A percentile compares a stretch with the other conserved stretches of the same genome.
Conservation (phyloP, 2,797 vertebrate species). For the Australoheros facetus region DNA sequence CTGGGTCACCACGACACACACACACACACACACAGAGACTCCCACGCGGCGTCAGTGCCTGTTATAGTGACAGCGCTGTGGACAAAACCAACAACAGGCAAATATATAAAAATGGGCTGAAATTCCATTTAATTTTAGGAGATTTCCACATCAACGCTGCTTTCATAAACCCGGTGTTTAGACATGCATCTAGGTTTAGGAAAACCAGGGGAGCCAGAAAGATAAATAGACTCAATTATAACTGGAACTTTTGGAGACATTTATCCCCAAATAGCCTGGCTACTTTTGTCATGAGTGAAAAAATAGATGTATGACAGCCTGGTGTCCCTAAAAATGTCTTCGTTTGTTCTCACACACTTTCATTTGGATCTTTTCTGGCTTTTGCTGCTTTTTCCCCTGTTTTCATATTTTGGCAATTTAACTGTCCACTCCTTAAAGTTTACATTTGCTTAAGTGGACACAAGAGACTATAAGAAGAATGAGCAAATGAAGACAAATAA, state of each 20-base stretch:
- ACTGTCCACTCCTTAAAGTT: neutral
- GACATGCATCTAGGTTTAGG: constrained; percentile 64
- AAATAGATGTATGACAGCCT: constrained; percentile 52
- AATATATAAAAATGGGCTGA: constrained; percentile 71
- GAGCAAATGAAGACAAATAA: neutral
- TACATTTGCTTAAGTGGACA: neutral
- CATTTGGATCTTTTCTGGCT: constrained; percentile 8
- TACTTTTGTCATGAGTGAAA: constrained; percentile 63
- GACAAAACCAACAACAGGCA: constrained; percentile 70
- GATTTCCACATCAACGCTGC: constrained; percentile 70
- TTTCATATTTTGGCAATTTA: neutral
- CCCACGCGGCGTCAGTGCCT: constrained; percentile 74
- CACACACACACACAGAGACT: constrained; percentile 4
- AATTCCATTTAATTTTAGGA: constrained; percentile 72
- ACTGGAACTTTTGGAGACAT: constrained; percentile 57
- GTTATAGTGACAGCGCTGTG: constrained; percentile 68
- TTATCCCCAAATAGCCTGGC: constrained; percentile 60
- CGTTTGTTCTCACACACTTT: constrained; percentile 30
- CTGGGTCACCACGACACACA: constrained; percentile 70
- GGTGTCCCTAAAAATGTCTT: constrained; percentile 43
- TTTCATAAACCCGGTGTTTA: constrained; percentile 67
- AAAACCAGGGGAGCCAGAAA: constrained; percentile 72
- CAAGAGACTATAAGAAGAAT: neutral
- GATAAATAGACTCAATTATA: constrained; percentile 72
- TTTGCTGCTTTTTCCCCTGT: constrained; percentile 23